Evolutionary conservation across 2,113 vertebrate species (phyloP), one percentile per base, ranked within the genome.

Genomic region (Scomber japonicus): DNA sequence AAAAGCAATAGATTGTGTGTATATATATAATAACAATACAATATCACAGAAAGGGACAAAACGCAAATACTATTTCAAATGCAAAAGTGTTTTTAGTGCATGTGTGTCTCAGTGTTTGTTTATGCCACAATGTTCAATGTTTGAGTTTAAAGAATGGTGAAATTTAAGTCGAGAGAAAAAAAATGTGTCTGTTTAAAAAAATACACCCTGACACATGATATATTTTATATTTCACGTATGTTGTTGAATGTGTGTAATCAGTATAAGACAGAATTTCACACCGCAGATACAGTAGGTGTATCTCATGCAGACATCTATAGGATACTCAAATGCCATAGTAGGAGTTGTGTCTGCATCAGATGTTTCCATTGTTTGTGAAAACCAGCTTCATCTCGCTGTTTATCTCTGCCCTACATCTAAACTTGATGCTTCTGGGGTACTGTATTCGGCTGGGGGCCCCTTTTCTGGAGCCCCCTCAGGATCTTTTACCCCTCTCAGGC

Each of bases 401-500:
- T 93, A 94, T 94, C 93, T 93, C 16, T 80, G 80, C 49, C 88
- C 87, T 79, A 86, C 55, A 95, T 94, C 93, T 94, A 73, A 80
- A 79, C 67, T 16, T 12, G 7, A 48, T 61, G 79, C 35, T 75
- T 79, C n/a, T 67, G 44, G 70, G 64, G 80, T 79, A 64, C 30
- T 62, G 35, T 44, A 64, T 53, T 82, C 21, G 63, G 57, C 53
- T 69, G 50, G 3, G 64, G 80, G 46, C 80, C 88, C 79, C 61
- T 76, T 48, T 48, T 78, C 54, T 75, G 60, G 49, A 86, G 83
- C 53, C 89, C 88, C 89, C 82, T 76, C 70, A 7, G 83, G 78
- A 84, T 85, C 3, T 10, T 75, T 78, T 11, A 30, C 12, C 50
- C 19, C 31, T 48, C 74, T 13, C 55, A 64, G 65, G 21, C 45